phyloP scores from a whole-genome alignment of 2,113 vertebrate genomes.

The human region GRCh38 chr18:26511501-26512000 shows the following conservation, averaged over 20 bases:
- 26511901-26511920: not conserved
- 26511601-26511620: conserved; percentile 54
- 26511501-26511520: not conserved
- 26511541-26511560: not conserved
- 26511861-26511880: not conserved
- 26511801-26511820: not conserved
- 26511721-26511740: not conserved
- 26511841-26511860: not conserved
- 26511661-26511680: conserved; percentile 70
- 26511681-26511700: conserved; percentile 59
- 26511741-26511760: not conserved
- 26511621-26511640: conserved; percentile 62
- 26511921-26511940: not conserved
- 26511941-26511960: not conserved
- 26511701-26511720: not conserved
- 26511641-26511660: conserved; percentile 65
- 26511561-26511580: conserved; percentile 29
- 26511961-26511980: not conserved
- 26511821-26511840: not conserved
- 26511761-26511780: not conserved
- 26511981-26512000: not conserved
- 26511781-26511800: not conserved
- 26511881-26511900: not conserved
- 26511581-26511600: conserved; percentile 49
- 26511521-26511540: not conserved